Evolutionary conservation across 2,797 vertebrate species (phyloP).

Genomic region (Oreortyx pictus): DNA sequence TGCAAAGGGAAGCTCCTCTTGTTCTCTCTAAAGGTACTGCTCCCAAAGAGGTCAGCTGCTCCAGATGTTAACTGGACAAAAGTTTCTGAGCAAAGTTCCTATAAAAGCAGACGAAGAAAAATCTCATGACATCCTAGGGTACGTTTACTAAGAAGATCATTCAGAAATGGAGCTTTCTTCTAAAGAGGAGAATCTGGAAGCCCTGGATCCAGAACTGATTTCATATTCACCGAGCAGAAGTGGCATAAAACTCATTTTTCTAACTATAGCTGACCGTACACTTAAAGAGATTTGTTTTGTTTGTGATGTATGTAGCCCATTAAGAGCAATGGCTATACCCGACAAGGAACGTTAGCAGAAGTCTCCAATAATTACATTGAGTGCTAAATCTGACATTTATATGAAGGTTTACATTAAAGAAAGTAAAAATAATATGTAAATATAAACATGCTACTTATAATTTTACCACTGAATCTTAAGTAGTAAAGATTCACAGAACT

Average conservation of each 20-base stretch:
- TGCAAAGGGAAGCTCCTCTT: not conserved
- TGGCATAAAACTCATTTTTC: not conserved
- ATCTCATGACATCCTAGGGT: not conserved
- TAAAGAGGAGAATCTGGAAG: not conserved
- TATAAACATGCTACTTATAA: not conserved
- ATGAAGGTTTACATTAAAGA: not conserved
- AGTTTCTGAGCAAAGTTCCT: not conserved
- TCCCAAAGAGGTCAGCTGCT: not conserved
- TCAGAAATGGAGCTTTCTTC: not conserved
- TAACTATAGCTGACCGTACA: not conserved
- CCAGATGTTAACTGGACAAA: not conserved
- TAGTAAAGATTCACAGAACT: not conserved
- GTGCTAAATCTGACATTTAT: not conserved
- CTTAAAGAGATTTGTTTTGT: not conserved
- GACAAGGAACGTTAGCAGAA: not conserved
- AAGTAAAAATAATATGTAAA: not conserved
- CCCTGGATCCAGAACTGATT: not conserved
- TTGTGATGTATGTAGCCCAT: not conserved
- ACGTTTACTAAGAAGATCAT: not conserved
- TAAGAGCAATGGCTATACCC: not conserved
- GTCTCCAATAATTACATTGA: not conserved
- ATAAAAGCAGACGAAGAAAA: not conserved
- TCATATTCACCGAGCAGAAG: not conserved
- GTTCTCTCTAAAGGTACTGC: not conserved
- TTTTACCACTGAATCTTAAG: not conserved